A percentile compares a stretch with the other conserved stretches of the same genome.
These are phyloP conservation scores for Rotaria magnacalcarata DNA, from an alignment of 2,888 invertebrate species.

Conservation along the genomic window DNA sequence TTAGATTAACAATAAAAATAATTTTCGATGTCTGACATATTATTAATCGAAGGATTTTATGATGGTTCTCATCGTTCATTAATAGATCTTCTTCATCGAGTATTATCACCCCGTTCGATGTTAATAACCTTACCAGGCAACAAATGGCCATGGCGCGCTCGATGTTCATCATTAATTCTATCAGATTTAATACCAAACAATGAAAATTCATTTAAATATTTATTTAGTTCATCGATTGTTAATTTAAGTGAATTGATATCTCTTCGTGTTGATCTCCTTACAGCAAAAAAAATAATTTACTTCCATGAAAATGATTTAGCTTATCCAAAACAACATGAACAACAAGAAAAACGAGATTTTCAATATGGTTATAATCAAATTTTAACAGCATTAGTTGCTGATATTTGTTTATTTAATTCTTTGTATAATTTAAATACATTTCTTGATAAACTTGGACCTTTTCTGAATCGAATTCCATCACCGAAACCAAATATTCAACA, in stretches of 20 bases:
- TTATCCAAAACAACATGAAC: constrained; percentile 67
- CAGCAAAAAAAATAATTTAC: constrained; percentile 68
- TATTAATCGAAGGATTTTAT: constrained; percentile 70
- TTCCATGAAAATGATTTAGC: constrained; percentile 75
- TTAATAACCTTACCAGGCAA: constrained; percentile 67
- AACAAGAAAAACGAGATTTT: constrained; percentile 65
- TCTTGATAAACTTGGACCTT: constrained; percentile 64
- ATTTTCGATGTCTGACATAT: constrained; percentile 37
- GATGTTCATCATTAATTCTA: constrained; percentile 68
- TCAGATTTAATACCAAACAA: constrained; percentile 64
- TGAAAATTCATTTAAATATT: constrained; percentile 36
- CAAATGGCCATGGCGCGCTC: constrained; percentile 74
- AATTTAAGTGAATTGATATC: constrained; percentile 70
- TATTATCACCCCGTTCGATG: constrained; percentile 48
- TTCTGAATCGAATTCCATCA: constrained; percentile 56
- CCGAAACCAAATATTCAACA: constrained; percentile 25
- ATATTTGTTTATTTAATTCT: constrained; percentile 70
- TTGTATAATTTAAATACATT: constrained; percentile 69
- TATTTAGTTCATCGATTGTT: constrained; percentile 60
- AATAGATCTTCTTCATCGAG: constrained; percentile 62
- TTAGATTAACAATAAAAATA: too few relatives aligned
- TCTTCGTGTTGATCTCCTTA: constrained; percentile 66
- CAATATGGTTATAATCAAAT: constrained; percentile 75
- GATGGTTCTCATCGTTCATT: constrained; percentile 71
- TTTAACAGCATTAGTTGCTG: constrained; percentile 69